Base-by-base conservation (phyloP, 2,888 invertebrate species). In the Calameuta pallipes region DNA sequence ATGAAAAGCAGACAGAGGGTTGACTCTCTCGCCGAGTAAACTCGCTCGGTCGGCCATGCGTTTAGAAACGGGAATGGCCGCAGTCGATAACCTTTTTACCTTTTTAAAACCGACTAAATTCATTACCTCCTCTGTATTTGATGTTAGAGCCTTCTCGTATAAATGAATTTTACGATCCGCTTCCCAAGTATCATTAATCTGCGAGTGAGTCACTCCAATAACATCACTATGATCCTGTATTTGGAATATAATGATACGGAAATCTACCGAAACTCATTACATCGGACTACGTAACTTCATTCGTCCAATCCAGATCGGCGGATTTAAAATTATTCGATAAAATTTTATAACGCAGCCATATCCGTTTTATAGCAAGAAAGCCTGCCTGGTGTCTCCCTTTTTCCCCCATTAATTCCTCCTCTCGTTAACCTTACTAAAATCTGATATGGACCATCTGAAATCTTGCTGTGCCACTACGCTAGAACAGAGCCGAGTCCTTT, bases 21-120 rank as follows among this genome's bases (percentile, higher is more conserved):
- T 9, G 56, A 23, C 56, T 56, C 56, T 56, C 56, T 23, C 56
- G 30, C n/a, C 36, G 69, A 78, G 79, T 73, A 77, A 33, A 68
- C 77, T 80, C 79, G 68, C 81, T 82, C 83, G 82, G 79, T 79
- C 82, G 82, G 70, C 78, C 83, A 83, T 85, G 84, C 85, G 83
- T 85, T 85, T 82, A 84, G 80, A 75, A 80, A 75, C 80, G 81
- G 77, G 31, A 83, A 80, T 83, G 82, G 82, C 85, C 82, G 82
- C 78, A 80, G 82, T 81, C 85, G 83, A 87, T 87, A 86, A 88
- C 83, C 81, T 85, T 82, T 83, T 87, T 86, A 88, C 83, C 81
- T 84, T 82, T 83, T 87, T 86, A 84, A 86, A 86, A 82, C 78
- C 81, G 82, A 75, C 80, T 86, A 87, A 85, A 83, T 84, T 85